These are phyloP conservation scores for Caenorhabditis latens DNA, from an alignment of 1,140 invertebrate species.

Conservation along the genomic window DNA sequence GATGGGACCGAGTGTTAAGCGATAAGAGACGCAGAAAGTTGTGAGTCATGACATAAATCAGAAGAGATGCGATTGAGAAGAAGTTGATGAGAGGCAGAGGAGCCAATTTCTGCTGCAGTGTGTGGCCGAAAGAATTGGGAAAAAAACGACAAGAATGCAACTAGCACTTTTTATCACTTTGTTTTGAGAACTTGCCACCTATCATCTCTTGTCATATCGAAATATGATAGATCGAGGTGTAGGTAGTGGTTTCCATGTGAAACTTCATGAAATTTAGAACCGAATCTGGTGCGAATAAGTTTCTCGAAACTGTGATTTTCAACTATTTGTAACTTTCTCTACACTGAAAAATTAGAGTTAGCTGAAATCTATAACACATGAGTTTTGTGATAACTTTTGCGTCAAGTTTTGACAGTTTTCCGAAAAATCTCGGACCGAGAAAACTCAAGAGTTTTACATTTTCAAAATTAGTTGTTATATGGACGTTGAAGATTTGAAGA, in stretches of 20 bases:
- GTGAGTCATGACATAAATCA: constrained; percentile 53
- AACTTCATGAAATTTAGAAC: too few species aligned
- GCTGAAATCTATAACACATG: too few species aligned
- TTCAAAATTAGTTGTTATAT: too few species aligned
- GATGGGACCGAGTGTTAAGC: constrained; percentile 20
- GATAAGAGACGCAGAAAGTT: constrained; percentile 17
- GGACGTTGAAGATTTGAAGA: too few species aligned
- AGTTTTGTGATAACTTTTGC: too few species aligned
- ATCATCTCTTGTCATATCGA: background rate
- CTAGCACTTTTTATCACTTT: constrained; percentile 47
- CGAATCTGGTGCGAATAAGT: too few species aligned
- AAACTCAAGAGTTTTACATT: too few species aligned
- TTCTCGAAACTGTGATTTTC: too few species aligned
- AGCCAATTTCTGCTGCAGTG: constrained; percentile 52
- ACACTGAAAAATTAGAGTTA: too few species aligned
- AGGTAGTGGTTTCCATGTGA: too few species aligned
- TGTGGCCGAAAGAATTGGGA: constrained; percentile 50
- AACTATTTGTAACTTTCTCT: background rate
- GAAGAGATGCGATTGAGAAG: constrained; percentile 29
- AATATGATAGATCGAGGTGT: background rate
- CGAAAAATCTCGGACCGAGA: too few species aligned
- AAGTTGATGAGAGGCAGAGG: constrained; percentile 52
- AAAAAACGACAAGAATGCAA: constrained; percentile 45
- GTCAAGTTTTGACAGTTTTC: too few species aligned
- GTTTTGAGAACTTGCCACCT: constrained; percentile 38